Conservation (phyloP, 2,888 invertebrate genomes). For the Cataglyphis rosenhaueri region DNA sequence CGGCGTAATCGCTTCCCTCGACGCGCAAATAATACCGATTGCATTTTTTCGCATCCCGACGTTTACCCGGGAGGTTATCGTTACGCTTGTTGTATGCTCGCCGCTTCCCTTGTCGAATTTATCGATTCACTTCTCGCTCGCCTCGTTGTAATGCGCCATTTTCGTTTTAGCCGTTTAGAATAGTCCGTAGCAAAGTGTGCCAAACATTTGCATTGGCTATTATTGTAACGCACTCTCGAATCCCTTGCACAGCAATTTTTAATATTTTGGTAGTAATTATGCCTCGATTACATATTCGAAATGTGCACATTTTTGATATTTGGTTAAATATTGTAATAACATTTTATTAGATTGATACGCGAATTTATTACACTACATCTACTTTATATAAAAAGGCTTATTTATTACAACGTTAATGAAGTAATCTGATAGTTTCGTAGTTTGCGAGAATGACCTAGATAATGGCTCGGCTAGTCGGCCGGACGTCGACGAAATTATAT, state of each 20-base stretch:
- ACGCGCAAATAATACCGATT: conserved; percentile 24
- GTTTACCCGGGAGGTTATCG: neutral
- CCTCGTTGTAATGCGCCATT: neutral
- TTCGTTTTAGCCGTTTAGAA: neutral
- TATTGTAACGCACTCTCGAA: neutral
- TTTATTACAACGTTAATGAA: conserved; percentile 2
- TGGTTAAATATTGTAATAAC: neutral
- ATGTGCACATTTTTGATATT: neutral
- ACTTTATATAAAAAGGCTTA: neutral
- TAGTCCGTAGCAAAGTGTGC: neutral
- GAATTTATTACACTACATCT: neutral
- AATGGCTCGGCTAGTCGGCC: conserved; percentile 18
- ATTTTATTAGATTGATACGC: neutral
- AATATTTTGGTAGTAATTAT: neutral
- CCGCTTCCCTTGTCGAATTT: neutral
- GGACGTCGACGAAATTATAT: conserved; percentile 29
- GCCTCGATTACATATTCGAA: neutral
- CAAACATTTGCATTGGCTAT: neutral
- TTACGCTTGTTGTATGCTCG: neutral
- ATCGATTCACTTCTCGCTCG: neutral
- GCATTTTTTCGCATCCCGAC: neutral
- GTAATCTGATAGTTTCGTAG: conserved; percentile 23
- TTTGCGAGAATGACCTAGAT: conserved; percentile 30
- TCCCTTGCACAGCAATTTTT: neutral
- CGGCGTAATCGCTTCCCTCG: conserved; percentile 47